Percentiles rank a stretch among this genome's conserved stretches.
Conservation (phyloP, 2,888 invertebrate genomes). For the Chymomyza procnemis region DNA sequence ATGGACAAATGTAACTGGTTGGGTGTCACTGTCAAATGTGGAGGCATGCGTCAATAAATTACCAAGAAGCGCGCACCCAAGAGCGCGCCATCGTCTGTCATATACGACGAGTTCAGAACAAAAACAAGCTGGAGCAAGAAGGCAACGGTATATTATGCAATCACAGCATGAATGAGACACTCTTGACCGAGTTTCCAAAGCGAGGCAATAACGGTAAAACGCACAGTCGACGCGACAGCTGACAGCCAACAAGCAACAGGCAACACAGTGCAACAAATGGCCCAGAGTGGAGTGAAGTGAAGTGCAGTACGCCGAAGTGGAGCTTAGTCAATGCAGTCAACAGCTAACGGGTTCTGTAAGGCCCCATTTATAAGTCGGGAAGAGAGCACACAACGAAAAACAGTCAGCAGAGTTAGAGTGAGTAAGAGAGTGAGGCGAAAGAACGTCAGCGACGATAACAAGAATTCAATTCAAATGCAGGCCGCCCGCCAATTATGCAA, state of each 20-base stretch:
- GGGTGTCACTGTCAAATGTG: conserved; percentile 66
- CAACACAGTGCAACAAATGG: conserved; percentile 46
- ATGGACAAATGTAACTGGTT: conserved; percentile 58
- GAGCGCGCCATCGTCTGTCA: conserved; percentile 36
- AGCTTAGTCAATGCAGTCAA: conserved; percentile 16
- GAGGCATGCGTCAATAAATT: conserved; percentile 68
- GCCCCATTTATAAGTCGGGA: conserved; percentile 11
- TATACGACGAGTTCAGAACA: conserved; percentile 17
- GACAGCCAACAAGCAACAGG: conserved; percentile 17
- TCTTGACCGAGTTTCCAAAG: conserved; percentile 77
- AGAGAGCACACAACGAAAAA: conserved; percentile 19
- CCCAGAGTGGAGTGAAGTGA: conserved; percentile 50
- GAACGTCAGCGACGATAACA: conserved; percentile 4
- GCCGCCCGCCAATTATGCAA: conserved; percentile 30
- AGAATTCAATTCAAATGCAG: conserved; percentile 20
- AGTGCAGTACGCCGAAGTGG: not conserved
- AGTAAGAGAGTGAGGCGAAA: too few species aligned
- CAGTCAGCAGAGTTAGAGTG: conserved; percentile 4
- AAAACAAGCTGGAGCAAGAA: conserved; percentile 8
- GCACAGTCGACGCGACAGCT: conserved; percentile 12
- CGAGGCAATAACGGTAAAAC: conserved; percentile 70
- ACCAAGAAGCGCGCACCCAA: conserved; percentile 59
- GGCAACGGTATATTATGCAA: conserved; percentile 75
- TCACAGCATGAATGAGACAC: conserved; percentile 76
- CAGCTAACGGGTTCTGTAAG: conserved; percentile 59